Evolutionary conservation across 2,888 invertebrate genomes (phyloP).

Genomic region (Xestia sexstrigata): DNA sequence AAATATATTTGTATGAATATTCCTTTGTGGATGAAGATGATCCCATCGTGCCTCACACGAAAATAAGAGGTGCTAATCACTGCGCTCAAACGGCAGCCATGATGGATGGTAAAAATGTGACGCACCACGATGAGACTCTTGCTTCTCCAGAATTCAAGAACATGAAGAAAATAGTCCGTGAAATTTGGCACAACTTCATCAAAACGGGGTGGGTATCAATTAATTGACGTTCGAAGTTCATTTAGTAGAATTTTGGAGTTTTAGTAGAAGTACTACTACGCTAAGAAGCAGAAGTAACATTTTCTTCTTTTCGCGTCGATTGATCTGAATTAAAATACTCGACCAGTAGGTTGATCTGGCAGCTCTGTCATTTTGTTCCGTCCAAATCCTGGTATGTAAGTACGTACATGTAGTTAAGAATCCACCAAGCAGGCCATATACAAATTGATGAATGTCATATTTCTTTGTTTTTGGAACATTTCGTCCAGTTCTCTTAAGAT

Average conservation of each 20-base stretch:
- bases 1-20: constrained; percentile 78
- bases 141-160: constrained; percentile 62
- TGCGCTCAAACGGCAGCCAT: constrained; percentile 69
- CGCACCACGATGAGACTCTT: constrained; percentile 39
- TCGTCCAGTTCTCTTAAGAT: too few species aligned
- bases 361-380: too few species aligned
- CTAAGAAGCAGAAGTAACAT: background rate
- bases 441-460: background rate
- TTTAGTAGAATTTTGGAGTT: too few species aligned
- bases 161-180: constrained; percentile 63
- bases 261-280: too few species aligned
- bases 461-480: too few species aligned
- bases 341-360: too few species aligned
- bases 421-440: too few species aligned
- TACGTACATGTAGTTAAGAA: too few species aligned
- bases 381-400: too few species aligned
- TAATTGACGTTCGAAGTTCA: background rate
- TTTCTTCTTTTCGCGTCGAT: background rate
- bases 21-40: constrained; percentile 71
- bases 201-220: constrained; percentile 70
- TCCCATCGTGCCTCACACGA: constrained; percentile 65
- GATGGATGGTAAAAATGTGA: constrained; percentile 42
- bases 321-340: too few species aligned
- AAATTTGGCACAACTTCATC: constrained; percentile 75
- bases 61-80: constrained; percentile 70